These are phyloP conservation scores for Sparidentex hasta DNA, from an alignment of 2,797 vertebrate species.

Conservation along the genomic window DNA sequence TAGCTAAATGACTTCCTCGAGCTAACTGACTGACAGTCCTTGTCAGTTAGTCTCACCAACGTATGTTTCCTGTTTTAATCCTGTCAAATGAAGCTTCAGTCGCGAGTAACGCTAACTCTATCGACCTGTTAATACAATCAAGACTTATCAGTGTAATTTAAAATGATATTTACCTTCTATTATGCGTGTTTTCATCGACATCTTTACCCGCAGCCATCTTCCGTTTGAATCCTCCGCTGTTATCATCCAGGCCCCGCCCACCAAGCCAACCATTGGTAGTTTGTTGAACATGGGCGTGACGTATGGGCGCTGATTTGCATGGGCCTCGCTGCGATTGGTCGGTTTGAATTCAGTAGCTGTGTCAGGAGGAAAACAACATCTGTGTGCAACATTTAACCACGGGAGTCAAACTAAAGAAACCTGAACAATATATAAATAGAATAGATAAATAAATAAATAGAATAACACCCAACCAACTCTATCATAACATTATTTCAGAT, in stretches of 20 bases:
- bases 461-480: too few species aligned
- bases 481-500: neutral
- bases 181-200: conserved; percentile 77
- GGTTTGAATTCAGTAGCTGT: conserved; percentile 75
- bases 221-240: conserved; percentile 85
- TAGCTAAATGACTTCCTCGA: neutral
- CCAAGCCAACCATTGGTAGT: conserved; percentile 66
- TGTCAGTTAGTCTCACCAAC: neutral
- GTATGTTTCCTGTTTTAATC: neutral
- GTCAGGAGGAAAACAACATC: conserved; percentile 27
- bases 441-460: too few species aligned
- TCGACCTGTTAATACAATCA: accelerated
- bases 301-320: accelerated
- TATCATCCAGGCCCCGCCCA: conserved; percentile 55
- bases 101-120: accelerated
- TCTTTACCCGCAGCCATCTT: conserved; percentile 85
- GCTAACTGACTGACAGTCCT: conserved; percentile 10
- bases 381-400: neutral
- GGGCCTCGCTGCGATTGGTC: conserved; percentile 74
- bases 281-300: conserved; percentile 22
- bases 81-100: accelerated
- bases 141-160: accelerated
- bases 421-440: too few species aligned
- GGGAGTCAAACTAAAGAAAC: neutral
- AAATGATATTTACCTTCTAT: conserved; percentile 75